Evolutionary conservation across 2,113 vertebrate genomes (phyloP).

Genomic region (Ardeotis arabs): DNA sequence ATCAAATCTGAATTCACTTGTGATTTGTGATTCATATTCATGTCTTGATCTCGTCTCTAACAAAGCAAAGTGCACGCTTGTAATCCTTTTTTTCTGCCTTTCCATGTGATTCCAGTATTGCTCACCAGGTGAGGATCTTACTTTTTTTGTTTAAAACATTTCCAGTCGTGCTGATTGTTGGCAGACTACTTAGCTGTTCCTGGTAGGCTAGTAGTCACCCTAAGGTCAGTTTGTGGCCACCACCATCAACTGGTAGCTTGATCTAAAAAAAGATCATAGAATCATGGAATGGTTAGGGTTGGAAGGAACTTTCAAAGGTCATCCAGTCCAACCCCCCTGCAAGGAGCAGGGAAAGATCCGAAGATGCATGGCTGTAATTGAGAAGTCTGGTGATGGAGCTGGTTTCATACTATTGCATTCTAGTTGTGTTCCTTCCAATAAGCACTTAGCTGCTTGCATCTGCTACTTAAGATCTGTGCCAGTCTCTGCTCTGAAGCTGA

Average conservation of each 20-base stretch:
- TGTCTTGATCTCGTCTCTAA: background rate
- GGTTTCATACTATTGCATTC: background rate
- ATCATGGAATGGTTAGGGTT: no score
- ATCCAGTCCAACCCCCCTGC: no score
- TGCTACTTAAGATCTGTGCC: background rate
- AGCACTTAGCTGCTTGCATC: background rate
- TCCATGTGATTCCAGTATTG: background rate
- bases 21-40: background rate
- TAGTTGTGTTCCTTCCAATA: background rate
- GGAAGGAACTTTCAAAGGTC: no score
- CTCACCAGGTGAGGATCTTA: background rate
- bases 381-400: background rate
- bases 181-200: background rate
- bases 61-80: background rate
- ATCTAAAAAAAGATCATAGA: background rate
- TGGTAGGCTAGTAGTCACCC: background rate
- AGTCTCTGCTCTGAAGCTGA: background rate
- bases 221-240: background rate
- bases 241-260: background rate
- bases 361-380: background rate
- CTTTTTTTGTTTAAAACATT: background rate
- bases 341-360: no score
- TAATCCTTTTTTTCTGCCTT: background rate
- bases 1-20: background rate
- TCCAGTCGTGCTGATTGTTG: background rate